Conservation (phyloP, 2,888 invertebrate species). For the Heliconius charithonia region DNA sequence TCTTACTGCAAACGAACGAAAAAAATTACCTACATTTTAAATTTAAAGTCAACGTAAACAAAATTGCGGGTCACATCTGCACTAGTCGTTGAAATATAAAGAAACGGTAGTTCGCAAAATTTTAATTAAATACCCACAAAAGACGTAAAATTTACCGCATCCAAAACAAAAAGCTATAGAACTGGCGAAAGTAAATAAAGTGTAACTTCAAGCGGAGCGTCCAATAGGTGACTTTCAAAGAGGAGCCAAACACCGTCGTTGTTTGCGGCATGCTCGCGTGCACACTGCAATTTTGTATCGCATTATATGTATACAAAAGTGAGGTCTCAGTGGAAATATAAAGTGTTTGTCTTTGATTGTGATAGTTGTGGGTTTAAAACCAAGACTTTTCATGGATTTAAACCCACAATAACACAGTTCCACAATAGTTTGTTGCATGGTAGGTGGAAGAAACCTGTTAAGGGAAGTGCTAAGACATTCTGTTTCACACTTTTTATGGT, state of each 20-base stretch:
- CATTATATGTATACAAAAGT: conserved; percentile 11
- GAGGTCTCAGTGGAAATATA: not conserved
- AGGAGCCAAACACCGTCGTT: conserved; percentile 22
- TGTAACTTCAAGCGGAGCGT: conserved; percentile 5
- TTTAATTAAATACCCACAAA: not conserved
- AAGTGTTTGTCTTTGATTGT: not conserved
- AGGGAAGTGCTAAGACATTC: not conserved
- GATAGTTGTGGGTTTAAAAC: not conserved
- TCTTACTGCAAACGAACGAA: too few species aligned
- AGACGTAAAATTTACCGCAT: not conserved
- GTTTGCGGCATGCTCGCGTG: conserved; percentile 29
- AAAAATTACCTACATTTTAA: too few species aligned
- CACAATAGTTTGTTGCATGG: too few species aligned
- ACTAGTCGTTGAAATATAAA: not conserved
- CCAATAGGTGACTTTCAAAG: conserved; percentile 30
- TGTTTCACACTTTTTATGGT: not conserved
- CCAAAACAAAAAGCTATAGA: conserved; percentile 1
- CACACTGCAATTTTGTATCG: conserved; percentile 27
- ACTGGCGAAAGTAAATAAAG: conserved; percentile 13
- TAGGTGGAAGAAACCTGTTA: not conserved
- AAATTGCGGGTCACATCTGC: too few species aligned
- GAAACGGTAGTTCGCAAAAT: not conserved
- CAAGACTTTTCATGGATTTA: too few species aligned
- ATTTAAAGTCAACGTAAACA: too few species aligned
- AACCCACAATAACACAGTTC: too few species aligned